Conservation (phyloP, 2,113 vertebrate species). For the Clupea harengus region DNA sequence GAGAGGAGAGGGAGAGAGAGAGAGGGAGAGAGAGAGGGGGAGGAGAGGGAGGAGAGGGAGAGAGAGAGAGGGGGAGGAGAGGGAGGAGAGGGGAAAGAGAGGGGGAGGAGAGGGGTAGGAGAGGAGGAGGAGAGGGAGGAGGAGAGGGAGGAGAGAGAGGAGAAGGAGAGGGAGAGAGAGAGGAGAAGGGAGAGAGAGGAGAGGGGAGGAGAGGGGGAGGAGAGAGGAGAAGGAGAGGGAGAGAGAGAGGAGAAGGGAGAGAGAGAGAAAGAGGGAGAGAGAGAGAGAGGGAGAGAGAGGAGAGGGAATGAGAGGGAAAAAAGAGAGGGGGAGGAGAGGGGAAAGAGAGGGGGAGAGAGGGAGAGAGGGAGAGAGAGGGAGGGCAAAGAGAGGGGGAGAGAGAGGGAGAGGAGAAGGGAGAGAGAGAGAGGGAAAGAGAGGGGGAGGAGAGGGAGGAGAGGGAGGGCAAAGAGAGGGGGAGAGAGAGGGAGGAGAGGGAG, state of each 20-base stretch:
- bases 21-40: not conserved
- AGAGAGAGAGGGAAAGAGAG: not conserved
- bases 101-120: no score
- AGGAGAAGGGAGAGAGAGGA: not conserved
- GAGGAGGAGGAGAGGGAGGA: no score
- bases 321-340: not conserved
- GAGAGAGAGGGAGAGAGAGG: no score
- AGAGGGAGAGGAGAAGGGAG: not conserved
- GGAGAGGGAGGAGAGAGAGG: not conserved
- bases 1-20: no score
- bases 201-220: not conserved
- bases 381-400: not conserved
- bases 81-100: no score
- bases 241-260: not conserved
- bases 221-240: not conserved
- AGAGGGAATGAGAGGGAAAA: not conserved
- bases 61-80: no score
- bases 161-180: not conserved
- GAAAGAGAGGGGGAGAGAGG: not conserved
- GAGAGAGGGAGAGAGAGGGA: not conserved
- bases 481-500: not conserved
- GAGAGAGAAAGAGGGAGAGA: not conserved
- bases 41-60: not conserved
- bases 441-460: not conserved
- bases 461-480: not conserved